Evolutionary conservation across 2,113 vertebrate genomes (phyloP).

Genomic region (Apus apus): DNA sequence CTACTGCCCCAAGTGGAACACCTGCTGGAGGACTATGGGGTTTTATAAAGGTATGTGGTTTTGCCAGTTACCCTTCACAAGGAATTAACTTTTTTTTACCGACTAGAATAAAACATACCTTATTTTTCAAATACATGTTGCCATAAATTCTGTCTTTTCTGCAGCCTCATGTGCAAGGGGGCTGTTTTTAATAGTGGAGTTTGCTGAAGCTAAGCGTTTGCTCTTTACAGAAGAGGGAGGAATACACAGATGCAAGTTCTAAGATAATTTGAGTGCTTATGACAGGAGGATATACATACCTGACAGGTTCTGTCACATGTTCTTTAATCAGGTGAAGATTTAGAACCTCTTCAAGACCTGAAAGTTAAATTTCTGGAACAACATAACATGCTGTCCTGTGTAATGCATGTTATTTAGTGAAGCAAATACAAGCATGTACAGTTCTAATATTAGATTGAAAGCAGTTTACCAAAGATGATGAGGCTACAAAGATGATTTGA

Average conservation of each 20-base stretch:
- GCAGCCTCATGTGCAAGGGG: background rate
- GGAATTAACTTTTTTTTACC: background rate
- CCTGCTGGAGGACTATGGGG: slow-evolving; percentile 89
- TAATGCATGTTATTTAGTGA: background rate
- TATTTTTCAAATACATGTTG: background rate
- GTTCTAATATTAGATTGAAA: background rate
- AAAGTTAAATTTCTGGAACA: background rate
- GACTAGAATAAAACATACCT: fast-evolving
- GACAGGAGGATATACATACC: background rate
- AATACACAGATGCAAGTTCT: background rate
- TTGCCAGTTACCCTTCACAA: background rate
- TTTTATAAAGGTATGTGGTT: slow-evolving; percentile 87
- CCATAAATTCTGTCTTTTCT: background rate
- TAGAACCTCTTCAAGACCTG: background rate
- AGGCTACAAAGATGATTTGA: too few relatives aligned
- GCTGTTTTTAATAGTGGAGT: background rate
- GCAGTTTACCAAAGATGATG: background rate
- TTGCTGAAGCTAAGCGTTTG: background rate
- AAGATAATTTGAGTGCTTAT: background rate
- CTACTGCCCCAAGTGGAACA: slow-evolving; percentile 14
- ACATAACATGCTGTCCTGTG: background rate
- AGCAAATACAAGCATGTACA: background rate
- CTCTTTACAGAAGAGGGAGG: background rate
- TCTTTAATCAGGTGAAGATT: background rate
- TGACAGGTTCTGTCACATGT: background rate